phyloP scores from a whole-genome alignment of 2,113 vertebrate species.

The Hipposideros armiger region DNA sequence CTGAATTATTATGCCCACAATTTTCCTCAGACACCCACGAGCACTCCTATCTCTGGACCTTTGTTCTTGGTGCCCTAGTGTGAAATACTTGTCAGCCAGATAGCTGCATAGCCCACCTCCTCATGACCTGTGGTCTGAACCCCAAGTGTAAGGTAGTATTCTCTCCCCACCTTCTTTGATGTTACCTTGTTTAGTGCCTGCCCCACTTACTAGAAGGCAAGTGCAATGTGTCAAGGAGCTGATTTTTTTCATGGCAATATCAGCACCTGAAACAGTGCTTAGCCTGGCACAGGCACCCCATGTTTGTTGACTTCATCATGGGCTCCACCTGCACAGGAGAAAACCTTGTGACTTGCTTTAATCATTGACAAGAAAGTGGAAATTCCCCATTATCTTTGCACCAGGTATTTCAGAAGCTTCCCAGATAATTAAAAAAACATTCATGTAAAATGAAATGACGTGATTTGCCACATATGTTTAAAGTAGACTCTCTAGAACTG shows the following conservation, averaged over 20 bases:
- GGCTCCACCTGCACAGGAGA: neutral
- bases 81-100: neutral
- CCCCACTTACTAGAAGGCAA: neutral
- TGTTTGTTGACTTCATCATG: too few species aligned
- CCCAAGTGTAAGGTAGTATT: neutral
- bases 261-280: neutral
- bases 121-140: accelerated
- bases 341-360: neutral
- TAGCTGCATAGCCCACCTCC: neutral
- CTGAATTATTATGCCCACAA: neutral
- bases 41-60: neutral
- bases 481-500: neutral
- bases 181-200: neutral
- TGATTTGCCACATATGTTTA: neutral
- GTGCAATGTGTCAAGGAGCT: neutral
- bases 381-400: neutral
- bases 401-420: neutral
- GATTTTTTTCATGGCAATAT: neutral
- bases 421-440: neutral
- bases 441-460: neutral
- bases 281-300: accelerated
- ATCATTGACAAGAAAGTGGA: neutral
- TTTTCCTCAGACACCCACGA: neutral
- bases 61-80: neutral
- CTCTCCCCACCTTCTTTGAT: too few species aligned